Base-by-base conservation (phyloP, 1,140 invertebrate genomes). In the Schlechtendalia chinensis region DNA sequence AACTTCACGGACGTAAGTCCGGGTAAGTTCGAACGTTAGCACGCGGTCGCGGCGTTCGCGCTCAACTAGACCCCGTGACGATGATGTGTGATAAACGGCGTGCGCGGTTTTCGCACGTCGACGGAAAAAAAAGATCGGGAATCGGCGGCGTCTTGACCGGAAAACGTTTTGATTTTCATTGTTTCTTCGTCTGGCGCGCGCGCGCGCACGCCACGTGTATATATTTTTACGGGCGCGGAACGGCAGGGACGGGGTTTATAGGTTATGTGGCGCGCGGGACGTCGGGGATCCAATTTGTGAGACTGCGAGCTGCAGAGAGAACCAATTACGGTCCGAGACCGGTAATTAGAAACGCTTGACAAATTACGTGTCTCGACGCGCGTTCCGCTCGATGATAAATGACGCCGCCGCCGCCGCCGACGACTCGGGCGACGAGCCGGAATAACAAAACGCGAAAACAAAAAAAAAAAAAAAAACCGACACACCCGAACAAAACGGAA, bases 281-380 rank as follows among this genome's bases (percentile, higher is more conserved):
- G 74, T 59, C 61, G 74, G n/a, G n/a, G 56, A 61, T 79, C 56
- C 74, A 61, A 61, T 79, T 61, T 61, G 74, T 61, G 56, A 59
- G 56, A 39, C 3, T 8, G 32, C 3, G 74, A 79, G 69, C 47
- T 53, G 32, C 8, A 53, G 56, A 53, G 56, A 17, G 54, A 79
- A 79, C 74, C 74, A 79, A 79, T 79, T 79, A 79, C 58, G 74
- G 56, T 61, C 56, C 58, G 74, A 79, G 74, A 59, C 29, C 74
- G 74, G 74, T 79, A 79, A 79, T 79, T 79, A 79, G 74, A 79
- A 61, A 79, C 74, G 74, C 54, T 79, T 79, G 74, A 79, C 74
- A 79, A 79, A 79, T 79, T 79, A 61, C 32, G 74, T 79, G 74
- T 79, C 74, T 79, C 74, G 58, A n/a, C n/a, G 32, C 32, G 32